Conservation (phyloP, 2,888 invertebrate genomes). For the Lacanobia oleracea region DNA sequence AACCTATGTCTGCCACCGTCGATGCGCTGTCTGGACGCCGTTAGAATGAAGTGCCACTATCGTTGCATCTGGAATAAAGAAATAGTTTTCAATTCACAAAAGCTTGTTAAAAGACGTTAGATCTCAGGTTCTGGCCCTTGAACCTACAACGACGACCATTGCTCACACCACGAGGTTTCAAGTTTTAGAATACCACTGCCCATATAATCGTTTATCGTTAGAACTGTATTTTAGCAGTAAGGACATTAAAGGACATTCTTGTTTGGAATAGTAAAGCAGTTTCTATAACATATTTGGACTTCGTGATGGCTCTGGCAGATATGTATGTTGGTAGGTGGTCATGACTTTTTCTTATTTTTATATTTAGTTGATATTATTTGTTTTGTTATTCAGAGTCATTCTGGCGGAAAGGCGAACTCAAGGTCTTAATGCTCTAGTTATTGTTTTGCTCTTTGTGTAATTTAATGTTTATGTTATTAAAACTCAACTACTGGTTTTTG, state of each 20-base stretch:
- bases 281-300: conserved; percentile 73
- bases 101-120: conserved; percentile 98
- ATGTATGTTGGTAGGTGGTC: conserved; percentile 86
- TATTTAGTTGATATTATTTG: conserved; percentile 74
- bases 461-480: conserved; percentile 56
- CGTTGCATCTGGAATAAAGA: conserved; percentile 98
- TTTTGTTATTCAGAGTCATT: conserved; percentile 71
- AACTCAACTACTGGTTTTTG: conserved; percentile 51
- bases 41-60: conserved; percentile 94
- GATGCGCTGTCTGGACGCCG: conserved; percentile 86
- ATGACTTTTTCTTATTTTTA: conserved; percentile 63
- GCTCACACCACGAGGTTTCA: conserved; percentile 84
- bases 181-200: conserved; percentile 85
- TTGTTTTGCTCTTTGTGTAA: conserved; percentile 65
- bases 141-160: conserved; percentile 84
- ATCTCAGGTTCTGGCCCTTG: conserved; percentile 72
- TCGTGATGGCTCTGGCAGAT: conserved; percentile 87
- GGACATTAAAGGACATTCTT: conserved; percentile 77
- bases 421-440: conserved; percentile 80
- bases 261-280: conserved; percentile 72
- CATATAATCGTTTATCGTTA: conserved; percentile 82
- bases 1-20: conserved; percentile 88
- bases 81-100: conserved; percentile 97
- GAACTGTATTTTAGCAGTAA: conserved; percentile 84
- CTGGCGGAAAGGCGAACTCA: conserved; percentile 76